Evolutionary conservation across 2,888 invertebrate genomes (phyloP), one percentile per base, ranked within the genome.

Genomic region (Kuschelorhynchus macadamiae): DNA sequence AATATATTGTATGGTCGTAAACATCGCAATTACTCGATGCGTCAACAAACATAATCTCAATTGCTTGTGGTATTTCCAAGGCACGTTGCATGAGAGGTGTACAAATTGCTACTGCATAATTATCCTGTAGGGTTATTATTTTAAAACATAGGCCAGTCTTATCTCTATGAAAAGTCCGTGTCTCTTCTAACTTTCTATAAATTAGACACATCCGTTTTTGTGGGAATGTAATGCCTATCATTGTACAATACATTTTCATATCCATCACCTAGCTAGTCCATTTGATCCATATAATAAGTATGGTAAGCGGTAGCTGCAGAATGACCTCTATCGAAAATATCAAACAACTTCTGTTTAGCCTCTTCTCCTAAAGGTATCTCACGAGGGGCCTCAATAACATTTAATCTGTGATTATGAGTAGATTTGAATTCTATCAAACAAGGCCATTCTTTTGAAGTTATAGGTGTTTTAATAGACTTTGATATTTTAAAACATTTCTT

Each of bases 1-100:
- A 62, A 41, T 66, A 66, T 21, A 66, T 12, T 16, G 52, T 61
- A 17, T 66, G 67, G 41, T 55, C 47, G 21, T 62, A 41, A 5
- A 47, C 41, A 16, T 67, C 67, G 12, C 67, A 61, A n/a, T 67
- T 53, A 7, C 67, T 30, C 1, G 67, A 42, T 21, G 25, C 25
- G 25, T 25, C 25, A 3, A 25, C 25, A 25, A 25, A 25, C 25
- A 25, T 25, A 25, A 25, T 25, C 7, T 25, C 25, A 7, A 5
- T 11, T n/a, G 18, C 7, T 9, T 5, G 17, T 9, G 39, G 18
- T 44, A 44, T 17, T 1, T n/a, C 25, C 7, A 25, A 25, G 7
- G 25, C 25, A 25, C 25, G 25, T 25, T 25, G 25, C 25, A 25
- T 25, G 25, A 25, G 25, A 25, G 25, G 25, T 25, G 25, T 25